These are phyloP conservation scores for Aphodius sticticus DNA, from an alignment of 2,888 invertebrate genomes.

Conservation along the genomic window DNA sequence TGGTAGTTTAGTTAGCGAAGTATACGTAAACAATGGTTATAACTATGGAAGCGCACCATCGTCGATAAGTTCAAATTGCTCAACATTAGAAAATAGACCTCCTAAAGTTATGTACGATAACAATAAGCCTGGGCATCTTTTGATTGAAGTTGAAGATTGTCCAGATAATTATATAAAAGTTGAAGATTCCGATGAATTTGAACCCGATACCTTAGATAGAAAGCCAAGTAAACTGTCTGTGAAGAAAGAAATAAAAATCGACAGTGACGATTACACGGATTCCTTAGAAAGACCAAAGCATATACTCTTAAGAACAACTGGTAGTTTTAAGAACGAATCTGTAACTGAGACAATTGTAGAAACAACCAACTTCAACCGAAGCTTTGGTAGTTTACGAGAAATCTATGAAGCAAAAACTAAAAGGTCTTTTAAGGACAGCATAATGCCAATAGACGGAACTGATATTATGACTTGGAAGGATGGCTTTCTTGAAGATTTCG, in stretches of 20 bases:
- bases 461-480: constrained; percentile 29
- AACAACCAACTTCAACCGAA: constrained; percentile 57
- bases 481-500: constrained; percentile 39
- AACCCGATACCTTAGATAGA: constrained; percentile 85
- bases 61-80: constrained; percentile 65
- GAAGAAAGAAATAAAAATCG: constrained; percentile 34
- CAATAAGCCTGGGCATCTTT: constrained; percentile 79
- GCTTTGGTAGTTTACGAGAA: constrained; percentile 75
- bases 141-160: constrained; percentile 85
- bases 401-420: constrained; percentile 74
- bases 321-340: constrained; percentile 71
- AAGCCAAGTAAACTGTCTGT: constrained; percentile 70
- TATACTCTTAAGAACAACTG: constrained; percentile 72
- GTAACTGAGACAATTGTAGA: constrained; percentile 44
- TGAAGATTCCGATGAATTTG: constrained; percentile 83
- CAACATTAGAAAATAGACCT: constrained; percentile 59
- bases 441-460: background rate
- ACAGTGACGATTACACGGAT: constrained; percentile 58
- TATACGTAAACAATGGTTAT: constrained; percentile 80
- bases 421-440: constrained; percentile 53
- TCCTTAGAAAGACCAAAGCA: constrained; percentile 66
- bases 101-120: constrained; percentile 63
- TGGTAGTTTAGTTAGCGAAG: constrained; percentile 73
- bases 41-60: constrained; percentile 68
- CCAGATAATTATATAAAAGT: constrained; percentile 79